Evolutionary conservation across 2,113 vertebrate genomes (phyloP).

Genomic region (Pipa parva): DNA sequence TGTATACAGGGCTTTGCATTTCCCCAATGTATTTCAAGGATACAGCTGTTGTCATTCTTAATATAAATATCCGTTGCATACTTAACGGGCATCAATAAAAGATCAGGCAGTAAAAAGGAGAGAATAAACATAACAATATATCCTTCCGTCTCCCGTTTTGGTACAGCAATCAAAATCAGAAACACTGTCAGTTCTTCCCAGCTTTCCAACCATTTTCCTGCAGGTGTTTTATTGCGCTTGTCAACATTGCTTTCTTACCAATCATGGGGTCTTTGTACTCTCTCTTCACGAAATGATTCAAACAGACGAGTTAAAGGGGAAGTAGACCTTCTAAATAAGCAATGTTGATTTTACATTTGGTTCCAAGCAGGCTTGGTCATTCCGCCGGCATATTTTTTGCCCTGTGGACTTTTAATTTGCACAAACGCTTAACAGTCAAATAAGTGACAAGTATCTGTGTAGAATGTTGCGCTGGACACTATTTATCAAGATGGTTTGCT

Average conservation of each 20-base stretch:
- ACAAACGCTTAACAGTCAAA: background rate
- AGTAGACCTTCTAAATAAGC: background rate
- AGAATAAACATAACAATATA: background rate
- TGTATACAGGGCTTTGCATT: too few species aligned
- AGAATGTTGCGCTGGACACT: background rate
- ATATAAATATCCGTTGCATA: background rate
- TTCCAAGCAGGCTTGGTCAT: too few species aligned
- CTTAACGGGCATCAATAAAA: background rate
- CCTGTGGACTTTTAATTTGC: background rate
- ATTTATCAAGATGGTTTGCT: background rate
- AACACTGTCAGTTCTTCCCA: background rate
- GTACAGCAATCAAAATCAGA: slow-evolving; percentile 1
- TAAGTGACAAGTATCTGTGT: background rate
- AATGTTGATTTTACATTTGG: too few species aligned
- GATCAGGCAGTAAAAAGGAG: background rate
- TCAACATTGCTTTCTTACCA: background rate
- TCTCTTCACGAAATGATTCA: background rate
- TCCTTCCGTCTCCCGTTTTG: background rate
- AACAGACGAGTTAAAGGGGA: background rate
- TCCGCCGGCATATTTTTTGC: too few species aligned
- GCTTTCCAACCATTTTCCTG: background rate
- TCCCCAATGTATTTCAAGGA: too few species aligned
- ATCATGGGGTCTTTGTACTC: background rate
- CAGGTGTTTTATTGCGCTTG: background rate
- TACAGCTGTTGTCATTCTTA: background rate